phyloP scores from a whole-genome alignment of 2,888 invertebrate genomes.

The Drosophila setosimentum region DNA sequence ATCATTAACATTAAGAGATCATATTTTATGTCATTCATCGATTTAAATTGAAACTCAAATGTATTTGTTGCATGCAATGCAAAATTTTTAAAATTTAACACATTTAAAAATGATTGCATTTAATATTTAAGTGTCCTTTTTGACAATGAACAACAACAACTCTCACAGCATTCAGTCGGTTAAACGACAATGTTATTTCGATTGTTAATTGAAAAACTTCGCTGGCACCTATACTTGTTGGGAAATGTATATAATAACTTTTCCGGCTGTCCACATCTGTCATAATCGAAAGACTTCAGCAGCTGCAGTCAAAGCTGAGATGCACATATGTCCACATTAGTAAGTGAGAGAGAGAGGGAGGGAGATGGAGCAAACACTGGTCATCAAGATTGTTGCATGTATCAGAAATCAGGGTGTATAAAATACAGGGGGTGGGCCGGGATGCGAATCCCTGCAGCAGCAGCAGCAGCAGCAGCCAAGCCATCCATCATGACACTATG shows the following conservation, averaged over 20 bases:
- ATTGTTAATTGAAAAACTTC: constrained; percentile 25
- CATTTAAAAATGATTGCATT: neutral
- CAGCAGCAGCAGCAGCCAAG: neutral
- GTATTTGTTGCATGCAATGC: neutral
- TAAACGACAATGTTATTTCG: constrained; percentile 3
- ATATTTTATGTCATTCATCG: neutral
- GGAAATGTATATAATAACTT: constrained; percentile 2
- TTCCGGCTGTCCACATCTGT: constrained; percentile 22
- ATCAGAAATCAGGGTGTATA: constrained; percentile 2
- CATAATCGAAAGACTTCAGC: constrained; percentile 26
- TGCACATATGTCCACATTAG: constrained; percentile 25
- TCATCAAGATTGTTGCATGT: constrained; percentile 14
- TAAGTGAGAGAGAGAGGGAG: neutral
- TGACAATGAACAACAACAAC: neutral
- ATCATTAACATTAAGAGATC: neutral
- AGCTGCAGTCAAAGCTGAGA: neutral
- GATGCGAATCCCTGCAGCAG: neutral
- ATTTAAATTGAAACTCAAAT: neutral
- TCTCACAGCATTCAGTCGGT: neutral
- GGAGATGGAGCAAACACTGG: neutral
- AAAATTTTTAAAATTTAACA: neutral
- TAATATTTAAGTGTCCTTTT: constrained; percentile 3
- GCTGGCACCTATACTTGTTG: neutral
- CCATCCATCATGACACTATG: constrained; percentile 33
- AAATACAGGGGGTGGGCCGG: neutral